Evolutionary conservation across 2,113 vertebrate genomes (phyloP), one percentile per base, ranked within the genome.

Genomic region (Psittacula cyanocephala): DNA sequence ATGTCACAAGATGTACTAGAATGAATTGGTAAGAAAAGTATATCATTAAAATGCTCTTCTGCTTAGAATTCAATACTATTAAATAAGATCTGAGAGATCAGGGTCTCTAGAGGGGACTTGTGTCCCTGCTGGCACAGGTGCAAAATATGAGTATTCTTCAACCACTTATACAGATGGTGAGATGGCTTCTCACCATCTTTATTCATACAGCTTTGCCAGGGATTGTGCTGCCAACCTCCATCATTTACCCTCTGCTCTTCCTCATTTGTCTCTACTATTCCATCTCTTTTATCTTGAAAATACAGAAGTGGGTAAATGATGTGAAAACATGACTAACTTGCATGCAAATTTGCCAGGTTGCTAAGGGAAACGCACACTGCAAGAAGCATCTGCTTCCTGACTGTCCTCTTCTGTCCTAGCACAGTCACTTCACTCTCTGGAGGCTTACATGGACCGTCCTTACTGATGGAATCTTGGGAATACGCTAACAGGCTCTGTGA

Each of bases 331-430:
- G 71, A 91, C 83, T 90, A 93, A 92, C 68, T 78, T 46, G 2
- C 68, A 81, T 15, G 6, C 72, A 88, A 67, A 96, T 91, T 39
- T 89, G 95, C 94, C 95, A 95, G 92, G 95, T 93, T 96, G 94
- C 89, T 39, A 93, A 43, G 93, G 91, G 91, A 93, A 93, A 94
- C 84, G 22, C 57, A 71, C 44, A 52, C 86, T 64, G 88, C 72
- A 78, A 75, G 65, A 35, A 91, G 77, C 91, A 93, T 95, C 94
- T 95, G 91, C 83, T 93, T 83, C 17, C 60, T 60, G 69, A 33
- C 46, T 88, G 72, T 57, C 64, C 83, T 88, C 41, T 85, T 88
- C 43, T 75, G 37, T 78, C 86, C 86, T 59, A 46, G 35, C 4
- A 18, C 37, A 23, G 63, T 60, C 72, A 49, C 68, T 69, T 69